Evolutionary conservation across 2,113 vertebrate species (phyloP).

Genomic region (Larimichthys polyactis): DNA sequence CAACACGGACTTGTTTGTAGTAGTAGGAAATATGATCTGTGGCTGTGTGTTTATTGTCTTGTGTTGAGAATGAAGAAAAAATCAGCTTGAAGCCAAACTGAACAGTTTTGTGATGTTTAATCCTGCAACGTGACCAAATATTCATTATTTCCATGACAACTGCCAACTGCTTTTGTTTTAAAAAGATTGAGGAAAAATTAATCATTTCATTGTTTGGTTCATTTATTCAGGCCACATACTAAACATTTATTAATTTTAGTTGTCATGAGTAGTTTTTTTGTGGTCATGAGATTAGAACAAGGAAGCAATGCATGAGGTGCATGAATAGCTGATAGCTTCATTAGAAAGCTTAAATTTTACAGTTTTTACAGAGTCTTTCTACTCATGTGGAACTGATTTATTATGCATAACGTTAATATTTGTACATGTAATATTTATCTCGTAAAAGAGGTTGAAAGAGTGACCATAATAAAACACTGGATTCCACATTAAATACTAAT

Average conservation of each 20-base stretch:
- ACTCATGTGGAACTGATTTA: background rate
- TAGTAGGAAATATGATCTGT: conserved; percentile 15
- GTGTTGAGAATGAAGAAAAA: conserved; percentile 1
- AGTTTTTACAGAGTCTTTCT: background rate
- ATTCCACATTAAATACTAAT: background rate
- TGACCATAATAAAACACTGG: background rate
- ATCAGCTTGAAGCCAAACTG: background rate
- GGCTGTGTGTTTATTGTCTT: conserved; percentile 10
- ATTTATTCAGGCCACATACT: background rate
- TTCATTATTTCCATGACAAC: background rate
- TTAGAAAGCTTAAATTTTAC: background rate
- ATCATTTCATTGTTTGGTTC: conserved; percentile 4
- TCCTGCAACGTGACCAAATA: background rate
- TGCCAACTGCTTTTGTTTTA: conserved; percentile 16
- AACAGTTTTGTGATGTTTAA: conserved; percentile 17
- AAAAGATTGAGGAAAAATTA: conserved; percentile 1
- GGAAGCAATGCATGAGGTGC: background rate
- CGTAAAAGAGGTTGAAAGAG: background rate
- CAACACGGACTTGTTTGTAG: conserved; percentile 31
- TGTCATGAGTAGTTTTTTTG: background rate
- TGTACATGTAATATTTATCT: conserved; percentile 2
- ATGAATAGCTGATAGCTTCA: background rate
- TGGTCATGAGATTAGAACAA: background rate
- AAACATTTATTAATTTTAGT: background rate
- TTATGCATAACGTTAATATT: background rate